Base-by-base conservation (phyloP, 1,140 invertebrate species). In the Whitmania pigra region DNA sequence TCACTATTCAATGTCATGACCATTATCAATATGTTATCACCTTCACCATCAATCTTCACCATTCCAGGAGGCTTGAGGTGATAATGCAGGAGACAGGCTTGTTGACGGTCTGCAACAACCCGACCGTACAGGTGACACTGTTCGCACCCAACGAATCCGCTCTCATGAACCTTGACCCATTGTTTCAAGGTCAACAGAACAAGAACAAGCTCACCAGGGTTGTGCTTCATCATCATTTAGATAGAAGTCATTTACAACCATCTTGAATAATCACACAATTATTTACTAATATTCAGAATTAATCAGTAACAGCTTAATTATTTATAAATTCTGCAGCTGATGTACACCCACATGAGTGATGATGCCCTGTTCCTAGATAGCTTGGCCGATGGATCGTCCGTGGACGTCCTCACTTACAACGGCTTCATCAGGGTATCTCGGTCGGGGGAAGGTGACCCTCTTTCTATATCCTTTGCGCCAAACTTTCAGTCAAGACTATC, bases 61-160 rank as follows among this genome's bases (percentile, higher is more conserved):
- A 55, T 49, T 5, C 25, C 69, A 71, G 69, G 27, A 7, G n/a
- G 53, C 40, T 71, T 20, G 29, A 27, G 5, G 27, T 49, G 40
- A 9, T 53, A 22, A 20, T 71, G 22, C 69, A 55, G 29, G 54
- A 71, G 29, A 71, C 69, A 15, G 69, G 69, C 15, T 18, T 71
- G 69, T 71, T 53, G 69, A 71, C 69, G 5, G 40, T 54, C n/a
- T 71, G 40, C 29, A 71, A 71, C 43, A 55, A 71, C 69, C 49
- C 25, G 15, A 71, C 69, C 0, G 53, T 49, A 20, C 69, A 27
- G 22, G 40, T 71, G 40, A 71, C 69, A 17, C 49, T 71, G 11
- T 71, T 71, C 20, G 69, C 69, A 49, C 69, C 69, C 27, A 55
- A 54, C 7, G 43, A 22, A 20, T 49, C 53, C 3, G 69, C 69